Evolutionary conservation across 2,888 invertebrate genomes (phyloP), one percentile per base, ranked within the genome.

Genomic region (Quadroppia sp.): DNA sequence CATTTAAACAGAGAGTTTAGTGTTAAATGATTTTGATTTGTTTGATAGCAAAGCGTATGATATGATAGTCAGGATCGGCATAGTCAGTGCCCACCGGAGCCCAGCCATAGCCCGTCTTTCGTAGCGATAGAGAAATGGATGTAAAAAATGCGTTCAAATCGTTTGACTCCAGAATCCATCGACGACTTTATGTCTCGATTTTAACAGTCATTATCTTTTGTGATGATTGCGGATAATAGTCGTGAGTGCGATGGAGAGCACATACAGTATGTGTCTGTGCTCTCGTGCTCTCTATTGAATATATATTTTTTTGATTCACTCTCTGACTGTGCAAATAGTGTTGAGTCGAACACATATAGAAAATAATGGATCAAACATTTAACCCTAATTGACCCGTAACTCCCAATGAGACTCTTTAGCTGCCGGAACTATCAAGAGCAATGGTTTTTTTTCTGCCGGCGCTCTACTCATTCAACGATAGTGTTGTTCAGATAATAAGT

Each of bases 341-440:
- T 28, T 56, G 53, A 59, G 36, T 36, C n/a, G 9, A 20, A 20
- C 36, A 64, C 61, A 56, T 36, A 32, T 6, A 64, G 28, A 42
- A 42, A 42, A 42, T 69, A 69, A 69, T 69, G 69, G 69, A 69
- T 69, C 25, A 69, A 64, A 69, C 69, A 69, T 69, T 69, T 69
- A 69, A 69, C 69, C 69, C 69, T 69, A 69, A 69, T 69, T 69
- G 69, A 69, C 69, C 69, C 69, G 69, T 69, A 69, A 69, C 40
- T 69, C 69, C 69, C 69, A 69, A 45, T 20, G 69, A 69, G 69
- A 69, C 69, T 69, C 69, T 69, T 69, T 69, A 69, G 40, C 42
- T 69, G 69, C 69, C 69, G 69, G 69, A 69, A 69, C 69, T 69
- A 69, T 69, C 69, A 69, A 69, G 42, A 69, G 69, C 25, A 69